These are phyloP conservation scores for Mellilla xanthometata DNA, from an alignment of 2,888 invertebrate genomes.

Conservation along the genomic window DNA sequence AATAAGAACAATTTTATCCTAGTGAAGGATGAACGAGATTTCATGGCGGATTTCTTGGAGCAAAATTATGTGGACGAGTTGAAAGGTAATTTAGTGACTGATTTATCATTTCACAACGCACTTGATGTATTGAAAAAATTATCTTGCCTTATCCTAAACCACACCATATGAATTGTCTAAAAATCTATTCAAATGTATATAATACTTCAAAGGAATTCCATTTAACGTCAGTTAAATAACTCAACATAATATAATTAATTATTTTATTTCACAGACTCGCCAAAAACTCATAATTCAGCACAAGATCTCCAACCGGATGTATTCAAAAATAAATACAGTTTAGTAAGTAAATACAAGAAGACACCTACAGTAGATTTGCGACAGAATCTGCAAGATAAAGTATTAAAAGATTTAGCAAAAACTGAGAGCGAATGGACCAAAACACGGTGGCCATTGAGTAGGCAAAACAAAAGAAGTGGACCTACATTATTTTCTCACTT, in stretches of 20 bases:
- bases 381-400: conserved; percentile 62
- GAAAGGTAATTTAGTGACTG: conserved; percentile 21
- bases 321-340: conserved; percentile 56
- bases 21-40: conserved; percentile 46
- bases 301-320: conserved; percentile 38
- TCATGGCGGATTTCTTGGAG: conserved; percentile 42
- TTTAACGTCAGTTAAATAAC: too few species aligned
- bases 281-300: background rate
- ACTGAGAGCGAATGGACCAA: conserved; percentile 50
- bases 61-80: conserved; percentile 35
- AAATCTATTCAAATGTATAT: too few species aligned
- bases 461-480: conserved; percentile 36
- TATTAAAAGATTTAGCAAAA: conserved; percentile 52
- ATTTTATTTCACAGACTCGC: too few species aligned
- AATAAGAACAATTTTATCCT: conserved; percentile 42
- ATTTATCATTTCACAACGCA: too few species aligned
- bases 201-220: too few species aligned
- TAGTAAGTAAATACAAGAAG: conserved; percentile 54
- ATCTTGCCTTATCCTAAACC: too few species aligned
- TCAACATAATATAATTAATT: too few species aligned
- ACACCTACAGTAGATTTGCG: conserved; percentile 58
- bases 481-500: conserved; percentile 24
- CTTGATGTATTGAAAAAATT: too few species aligned
- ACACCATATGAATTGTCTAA: too few species aligned
- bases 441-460: conserved; percentile 59